Base-by-base conservation (phyloP, 2,113 vertebrate genomes). In the Pseudopodoces humilis region DNA sequence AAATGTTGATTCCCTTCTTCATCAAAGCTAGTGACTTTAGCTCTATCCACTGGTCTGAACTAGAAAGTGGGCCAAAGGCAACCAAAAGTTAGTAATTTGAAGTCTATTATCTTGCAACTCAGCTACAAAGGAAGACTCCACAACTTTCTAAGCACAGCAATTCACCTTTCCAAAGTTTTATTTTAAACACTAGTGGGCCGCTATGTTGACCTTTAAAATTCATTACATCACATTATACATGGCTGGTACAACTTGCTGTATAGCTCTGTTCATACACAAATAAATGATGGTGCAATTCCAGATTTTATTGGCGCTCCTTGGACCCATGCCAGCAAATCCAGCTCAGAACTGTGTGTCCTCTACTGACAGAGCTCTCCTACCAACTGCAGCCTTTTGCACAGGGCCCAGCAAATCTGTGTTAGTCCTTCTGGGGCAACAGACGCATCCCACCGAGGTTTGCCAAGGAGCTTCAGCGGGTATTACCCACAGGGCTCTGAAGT, bases 371-470 rank as follows among this genome's bases (percentile, higher is more conserved):
- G 44, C 49, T 78, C 43, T 83, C 60, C 31, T 39, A 55, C 25
- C 44, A 74, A 33, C 55, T 13, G 12, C 16, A 39, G 63, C 75
- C 35, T 52, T 60, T 31, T 46, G 41, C 63, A 69, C 62, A 64
- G 77, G 6, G 5, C 63, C 25, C 70, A 60, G 41, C 0, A 5
- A 49, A 68, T 37, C 31, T 30, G 28, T 7, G 2, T 49, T 15
- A 70, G 67, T 23, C 28, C 44, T 67, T 92, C 5, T 15, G 24
- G 9, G 60, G 28, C 0, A 0, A 83, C 55, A 81, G 33, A 59
- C 14, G 13, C 0, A 0, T 53, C 35, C 6, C 1, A 65, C 0
- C 1, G 2, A 53, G 15, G 41, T n/a, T 16, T 79, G 53, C 43
- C 70, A 59, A 16, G 9, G 18, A 5, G 2, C 25, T 84, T 62